A percentile compares a stretch with the other conserved stretches of the same genome.
These are phyloP conservation scores for Bucco capensis DNA, from an alignment of 2,113 vertebrate genomes.

Conservation along the genomic window DNA sequence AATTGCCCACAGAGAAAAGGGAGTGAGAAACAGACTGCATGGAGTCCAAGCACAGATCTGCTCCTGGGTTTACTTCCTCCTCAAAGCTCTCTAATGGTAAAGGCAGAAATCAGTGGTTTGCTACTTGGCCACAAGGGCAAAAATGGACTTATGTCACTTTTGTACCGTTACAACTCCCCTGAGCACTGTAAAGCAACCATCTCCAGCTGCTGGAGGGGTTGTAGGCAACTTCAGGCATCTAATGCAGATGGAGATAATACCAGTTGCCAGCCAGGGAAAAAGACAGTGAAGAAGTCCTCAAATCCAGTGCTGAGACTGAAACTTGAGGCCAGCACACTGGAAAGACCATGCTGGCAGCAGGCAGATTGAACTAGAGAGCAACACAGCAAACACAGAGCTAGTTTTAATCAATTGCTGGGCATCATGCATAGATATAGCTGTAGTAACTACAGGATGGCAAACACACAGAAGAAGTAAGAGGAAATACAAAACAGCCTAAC, in stretches of 20 bases:
- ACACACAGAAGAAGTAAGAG: not conserved
- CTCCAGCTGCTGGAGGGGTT: not conserved
- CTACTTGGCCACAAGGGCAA: not conserved
- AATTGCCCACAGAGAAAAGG: not conserved
- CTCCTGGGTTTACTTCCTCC: not conserved
- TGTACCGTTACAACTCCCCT: not conserved
- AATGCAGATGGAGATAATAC: not conserved
- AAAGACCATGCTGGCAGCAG: not conserved
- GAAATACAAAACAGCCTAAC: not conserved
- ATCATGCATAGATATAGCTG: not conserved
- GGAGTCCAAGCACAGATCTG: not conserved
- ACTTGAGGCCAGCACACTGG: not conserved
- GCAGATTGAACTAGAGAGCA: not conserved
- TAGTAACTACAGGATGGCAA: not conserved
- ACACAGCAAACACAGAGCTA: not conserved
- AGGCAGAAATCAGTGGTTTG: not conserved
- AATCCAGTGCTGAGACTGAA: not conserved
- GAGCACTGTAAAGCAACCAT: accelerated
- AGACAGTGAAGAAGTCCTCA: not conserved
- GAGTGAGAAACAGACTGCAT: not conserved
- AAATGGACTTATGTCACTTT: not conserved
- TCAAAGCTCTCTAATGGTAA: accelerated
- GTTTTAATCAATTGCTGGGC: not conserved
- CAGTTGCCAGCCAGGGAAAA: not conserved
- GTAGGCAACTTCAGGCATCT: not conserved